These are phyloP conservation scores for Ceramica pisi DNA, from an alignment of 2,888 invertebrate species.

Conservation along the genomic window DNA sequence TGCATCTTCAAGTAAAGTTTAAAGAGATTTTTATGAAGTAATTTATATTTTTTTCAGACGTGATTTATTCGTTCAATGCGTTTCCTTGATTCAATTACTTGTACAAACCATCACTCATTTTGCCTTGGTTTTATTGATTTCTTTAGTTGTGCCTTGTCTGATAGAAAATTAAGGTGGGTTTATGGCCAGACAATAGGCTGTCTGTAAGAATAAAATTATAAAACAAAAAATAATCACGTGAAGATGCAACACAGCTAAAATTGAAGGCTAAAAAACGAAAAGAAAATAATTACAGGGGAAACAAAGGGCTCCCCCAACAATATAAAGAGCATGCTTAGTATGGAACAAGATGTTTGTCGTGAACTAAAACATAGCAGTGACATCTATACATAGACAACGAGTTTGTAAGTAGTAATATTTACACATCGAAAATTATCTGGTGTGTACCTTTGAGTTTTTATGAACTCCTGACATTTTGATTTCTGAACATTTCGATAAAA, in stretches of 20 bases:
- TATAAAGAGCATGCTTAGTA: constrained; percentile 63
- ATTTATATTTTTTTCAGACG: no score
- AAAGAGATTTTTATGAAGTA: no score
- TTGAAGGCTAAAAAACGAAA: constrained; percentile 53
- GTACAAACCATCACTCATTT: no score
- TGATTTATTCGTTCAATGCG: no score
- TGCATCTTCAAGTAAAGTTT: constrained; percentile 44
- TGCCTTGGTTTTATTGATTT: neutral
- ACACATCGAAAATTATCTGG: constrained; percentile 52
- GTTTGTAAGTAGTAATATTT: constrained; percentile 34
- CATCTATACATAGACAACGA: constrained; percentile 49
- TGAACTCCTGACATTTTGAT: neutral
- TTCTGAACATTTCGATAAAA: no score
- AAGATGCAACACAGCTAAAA: constrained; percentile 48
- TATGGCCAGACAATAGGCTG: no score
- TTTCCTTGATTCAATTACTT: no score
- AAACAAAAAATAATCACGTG: constrained; percentile 14
- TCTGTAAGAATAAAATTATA: no score
- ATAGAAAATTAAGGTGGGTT: neutral
- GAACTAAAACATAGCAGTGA: constrained; percentile 60
- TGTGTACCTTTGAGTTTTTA: constrained; percentile 30
- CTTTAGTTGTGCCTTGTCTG: no score
- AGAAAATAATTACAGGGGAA: constrained; percentile 32
- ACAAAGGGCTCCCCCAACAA: constrained; percentile 49
- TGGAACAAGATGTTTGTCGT: constrained; percentile 48